Evolutionary conservation across 2,888 invertebrate genomes (phyloP).

Genomic region (Fragum whitleyi): DNA sequence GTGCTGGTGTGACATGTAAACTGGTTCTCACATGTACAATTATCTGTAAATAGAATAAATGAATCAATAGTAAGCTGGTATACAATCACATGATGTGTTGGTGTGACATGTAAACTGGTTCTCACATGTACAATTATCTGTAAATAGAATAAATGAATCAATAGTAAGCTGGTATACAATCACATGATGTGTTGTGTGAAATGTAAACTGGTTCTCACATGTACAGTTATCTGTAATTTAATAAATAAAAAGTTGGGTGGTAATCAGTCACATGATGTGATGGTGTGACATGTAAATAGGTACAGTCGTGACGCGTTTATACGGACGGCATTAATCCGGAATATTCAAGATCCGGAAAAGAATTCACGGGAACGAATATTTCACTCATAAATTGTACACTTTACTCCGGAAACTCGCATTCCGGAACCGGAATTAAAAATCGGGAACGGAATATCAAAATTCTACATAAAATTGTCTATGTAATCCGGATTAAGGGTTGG

Average conservation of each 20-base stretch:
- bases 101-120: slow-evolving; percentile 32
- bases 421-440: no score
- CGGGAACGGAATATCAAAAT: no score
- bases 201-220: slow-evolving; percentile 30
- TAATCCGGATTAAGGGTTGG: no score
- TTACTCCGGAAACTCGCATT: no score
- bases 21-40: slow-evolving; percentile 34
- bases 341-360: no score
- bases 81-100: slow-evolving; percentile 28
- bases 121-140: slow-evolving; percentile 35
- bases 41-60: slow-evolving; percentile 9
- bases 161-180: slow-evolving; percentile 38
- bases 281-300: slow-evolving; percentile 34
- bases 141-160: slow-evolving; percentile 13
- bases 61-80: no score
- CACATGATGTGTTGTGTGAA: slow-evolving; percentile 21
- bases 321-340: no score
- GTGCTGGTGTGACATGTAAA: slow-evolving; percentile 35
- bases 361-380: no score
- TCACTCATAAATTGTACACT: no score
- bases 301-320: no score
- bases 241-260: slow-evolving; percentile 18
- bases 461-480: no score
- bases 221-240: slow-evolving; percentile 19
- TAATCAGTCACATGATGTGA: slow-evolving; percentile 35